Conservation (phyloP, 2,888 invertebrate species). For the Yponomeuta malinellus region DNA sequence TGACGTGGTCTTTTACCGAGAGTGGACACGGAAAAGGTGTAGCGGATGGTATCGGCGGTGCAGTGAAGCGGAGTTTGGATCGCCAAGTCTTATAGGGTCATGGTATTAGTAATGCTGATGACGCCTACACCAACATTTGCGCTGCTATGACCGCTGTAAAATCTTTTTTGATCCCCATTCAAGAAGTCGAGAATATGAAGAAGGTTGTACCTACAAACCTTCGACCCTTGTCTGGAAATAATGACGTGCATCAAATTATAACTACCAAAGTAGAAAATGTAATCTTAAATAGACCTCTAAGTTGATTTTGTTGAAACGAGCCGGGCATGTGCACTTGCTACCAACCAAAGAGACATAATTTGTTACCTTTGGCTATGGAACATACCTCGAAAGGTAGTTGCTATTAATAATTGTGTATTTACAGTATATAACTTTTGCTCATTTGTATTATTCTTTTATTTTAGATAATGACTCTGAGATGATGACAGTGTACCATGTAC, state of each 20-base stretch:
- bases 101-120: slow-evolving; percentile 20
- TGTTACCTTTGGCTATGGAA: slow-evolving; percentile 12
- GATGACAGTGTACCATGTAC: too few species aligned
- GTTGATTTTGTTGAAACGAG: slow-evolving; percentile 17
- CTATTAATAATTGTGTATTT: neutral
- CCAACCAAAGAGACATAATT: slow-evolving; percentile 15
- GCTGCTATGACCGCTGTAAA: slow-evolving; percentile 18
- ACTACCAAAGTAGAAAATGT: slow-evolving; percentile 15
- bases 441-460: too few species aligned
- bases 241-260: slow-evolving; percentile 24
- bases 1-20: slow-evolving; percentile 24
- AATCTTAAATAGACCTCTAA: slow-evolving; percentile 14
- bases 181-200: neutral
- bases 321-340: slow-evolving; percentile 15
- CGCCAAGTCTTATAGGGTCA: slow-evolving; percentile 19
- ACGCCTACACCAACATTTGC: slow-evolving; percentile 8
- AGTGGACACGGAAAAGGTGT: slow-evolving; percentile 22
- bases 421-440: too few species aligned
- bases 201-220: neutral
- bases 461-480: too few species aligned
- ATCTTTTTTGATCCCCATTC: neutral
- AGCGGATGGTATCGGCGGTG: slow-evolving; percentile 24
- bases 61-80: slow-evolving; percentile 10
- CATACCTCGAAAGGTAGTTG: neutral
- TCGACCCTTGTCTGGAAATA: slow-evolving; percentile 20